phyloP scores from a whole-genome alignment of 64 coral and sea anemone genomes.

The Stichodactyla mertensii region DNA sequence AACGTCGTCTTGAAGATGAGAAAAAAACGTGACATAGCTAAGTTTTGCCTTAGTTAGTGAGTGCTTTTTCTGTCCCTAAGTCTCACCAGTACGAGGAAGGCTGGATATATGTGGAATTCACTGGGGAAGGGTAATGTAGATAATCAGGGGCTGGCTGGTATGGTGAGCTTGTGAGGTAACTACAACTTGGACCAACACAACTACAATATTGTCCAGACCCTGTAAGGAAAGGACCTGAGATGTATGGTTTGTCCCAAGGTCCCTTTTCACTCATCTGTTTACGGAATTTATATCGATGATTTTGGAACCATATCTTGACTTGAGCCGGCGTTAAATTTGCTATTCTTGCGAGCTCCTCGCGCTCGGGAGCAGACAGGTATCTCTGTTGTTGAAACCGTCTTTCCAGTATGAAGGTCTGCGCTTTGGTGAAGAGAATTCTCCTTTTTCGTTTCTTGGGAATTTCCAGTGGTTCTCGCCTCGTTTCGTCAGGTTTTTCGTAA shows the following conservation, averaged over 20 bases:
- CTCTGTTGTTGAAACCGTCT: conserved; percentile 73
- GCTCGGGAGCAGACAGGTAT: conserved; percentile 64
- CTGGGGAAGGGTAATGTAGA: conserved; percentile 52
- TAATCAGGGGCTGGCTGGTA: conserved; percentile 65
- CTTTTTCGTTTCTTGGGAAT: conserved; percentile 53
- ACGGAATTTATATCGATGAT: conserved; percentile 88
- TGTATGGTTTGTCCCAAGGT: conserved; percentile 83
- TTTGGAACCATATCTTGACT: conserved; percentile 87
- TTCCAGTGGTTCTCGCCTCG: conserved; percentile 33
- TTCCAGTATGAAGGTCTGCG: conserved; percentile 67
- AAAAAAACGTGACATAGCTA: neutral
- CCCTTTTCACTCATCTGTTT: conserved; percentile 95
- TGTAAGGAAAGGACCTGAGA: conserved; percentile 61
- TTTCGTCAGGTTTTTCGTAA: conserved; percentile 10
- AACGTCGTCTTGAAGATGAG: neutral
- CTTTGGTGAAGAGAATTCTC: conserved; percentile 67
- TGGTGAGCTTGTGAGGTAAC: conserved; percentile 53
- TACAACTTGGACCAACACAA: conserved; percentile 73
- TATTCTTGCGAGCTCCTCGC: conserved; percentile 65
- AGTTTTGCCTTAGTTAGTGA: neutral
- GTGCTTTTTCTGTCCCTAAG: neutral
- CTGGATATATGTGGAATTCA: conserved; percentile 70
- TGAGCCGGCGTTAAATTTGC: conserved; percentile 71
- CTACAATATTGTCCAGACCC: conserved; percentile 79
- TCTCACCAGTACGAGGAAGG: conserved; percentile 48